A percentile compares a stretch with the other conserved stretches of the same genome.
phyloP scores from a whole-genome alignment of 2,888 invertebrate species.

The Neoitamus cyanurus region DNA sequence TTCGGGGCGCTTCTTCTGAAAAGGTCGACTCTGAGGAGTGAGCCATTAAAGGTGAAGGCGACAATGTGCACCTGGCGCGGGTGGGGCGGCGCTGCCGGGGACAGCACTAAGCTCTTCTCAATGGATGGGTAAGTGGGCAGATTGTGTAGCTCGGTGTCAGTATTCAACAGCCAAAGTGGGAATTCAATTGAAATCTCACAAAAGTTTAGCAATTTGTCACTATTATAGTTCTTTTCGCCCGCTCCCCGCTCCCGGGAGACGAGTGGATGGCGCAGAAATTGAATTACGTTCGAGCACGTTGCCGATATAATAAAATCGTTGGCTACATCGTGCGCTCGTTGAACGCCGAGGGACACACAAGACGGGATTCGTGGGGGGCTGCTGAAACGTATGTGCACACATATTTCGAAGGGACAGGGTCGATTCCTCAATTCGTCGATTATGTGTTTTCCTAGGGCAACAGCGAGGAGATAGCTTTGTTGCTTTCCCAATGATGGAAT shows the following conservation, averaged over 20 bases:
- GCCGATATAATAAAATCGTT: constrained; percentile 4
- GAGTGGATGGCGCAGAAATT: neutral
- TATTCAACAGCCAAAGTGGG: neutral
- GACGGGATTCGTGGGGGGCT: neutral
- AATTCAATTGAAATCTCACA: constrained; percentile 24
- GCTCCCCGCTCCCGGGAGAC: neutral
- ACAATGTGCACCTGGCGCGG: neutral
- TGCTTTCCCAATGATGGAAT: neutral
- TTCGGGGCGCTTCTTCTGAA: neutral
- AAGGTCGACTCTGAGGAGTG: constrained; percentile 7
- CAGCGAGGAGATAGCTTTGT: neutral
- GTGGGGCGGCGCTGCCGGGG: neutral
- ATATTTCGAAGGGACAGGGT: constrained; percentile 1
- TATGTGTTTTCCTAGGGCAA: constrained; percentile 1
- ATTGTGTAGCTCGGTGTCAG: neutral
- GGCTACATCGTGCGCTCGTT: neutral
- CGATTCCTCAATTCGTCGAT: neutral
- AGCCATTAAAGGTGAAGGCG: constrained; percentile 4
- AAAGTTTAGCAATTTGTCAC: constrained; percentile 36
- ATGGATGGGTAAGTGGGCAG: constrained; percentile 9
- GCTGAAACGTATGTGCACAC: neutral
- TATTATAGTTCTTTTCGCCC: constrained; percentile 5
- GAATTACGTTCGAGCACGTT: constrained; percentile 18
- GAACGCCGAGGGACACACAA: neutral
- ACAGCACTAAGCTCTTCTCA: neutral